Evolutionary conservation across 2,113 vertebrate genomes (phyloP).

Genomic region (Peromyscus polionotus): DNA sequence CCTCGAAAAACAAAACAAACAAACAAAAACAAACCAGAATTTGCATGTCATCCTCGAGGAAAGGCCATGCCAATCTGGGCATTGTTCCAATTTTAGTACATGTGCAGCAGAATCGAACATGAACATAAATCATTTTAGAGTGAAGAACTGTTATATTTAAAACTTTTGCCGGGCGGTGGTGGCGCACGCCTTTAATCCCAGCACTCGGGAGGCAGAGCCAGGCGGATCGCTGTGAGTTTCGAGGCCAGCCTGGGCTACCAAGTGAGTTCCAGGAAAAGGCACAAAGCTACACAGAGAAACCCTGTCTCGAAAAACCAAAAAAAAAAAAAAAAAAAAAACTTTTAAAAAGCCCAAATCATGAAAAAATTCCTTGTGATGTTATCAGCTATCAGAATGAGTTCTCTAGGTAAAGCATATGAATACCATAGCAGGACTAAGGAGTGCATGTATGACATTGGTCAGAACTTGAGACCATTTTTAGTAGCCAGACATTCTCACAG

Average conservation of each 20-base stretch:
- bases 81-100: background rate
- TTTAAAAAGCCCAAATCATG: background rate
- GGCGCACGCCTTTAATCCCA: too few species aligned
- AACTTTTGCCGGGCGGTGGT: too few species aligned
- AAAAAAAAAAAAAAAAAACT: too few species aligned
- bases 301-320: too few species aligned
- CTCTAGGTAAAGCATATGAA: background rate
- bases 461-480: background rate
- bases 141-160: slow-evolving; percentile 33
- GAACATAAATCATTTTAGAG: background rate
- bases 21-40: background rate
- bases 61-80: background rate
- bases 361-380: background rate
- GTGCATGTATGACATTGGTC: background rate
- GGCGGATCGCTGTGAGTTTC: too few species aligned
- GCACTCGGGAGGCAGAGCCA: too few species aligned
- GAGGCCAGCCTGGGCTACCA: too few species aligned
- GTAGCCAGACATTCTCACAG: slow-evolving; percentile 43
- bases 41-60: background rate
- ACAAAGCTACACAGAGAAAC: too few species aligned
- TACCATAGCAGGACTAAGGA: background rate
- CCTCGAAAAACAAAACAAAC: background rate
- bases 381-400: background rate
- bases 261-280: too few species aligned
- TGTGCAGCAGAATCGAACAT: background rate